A percentile compares a stretch with the other conserved stretches of the same genome.
These are phyloP conservation scores for Neocloeon triangulifer DNA, from an alignment of 1,140 invertebrate genomes.

Conservation along the genomic window DNA sequence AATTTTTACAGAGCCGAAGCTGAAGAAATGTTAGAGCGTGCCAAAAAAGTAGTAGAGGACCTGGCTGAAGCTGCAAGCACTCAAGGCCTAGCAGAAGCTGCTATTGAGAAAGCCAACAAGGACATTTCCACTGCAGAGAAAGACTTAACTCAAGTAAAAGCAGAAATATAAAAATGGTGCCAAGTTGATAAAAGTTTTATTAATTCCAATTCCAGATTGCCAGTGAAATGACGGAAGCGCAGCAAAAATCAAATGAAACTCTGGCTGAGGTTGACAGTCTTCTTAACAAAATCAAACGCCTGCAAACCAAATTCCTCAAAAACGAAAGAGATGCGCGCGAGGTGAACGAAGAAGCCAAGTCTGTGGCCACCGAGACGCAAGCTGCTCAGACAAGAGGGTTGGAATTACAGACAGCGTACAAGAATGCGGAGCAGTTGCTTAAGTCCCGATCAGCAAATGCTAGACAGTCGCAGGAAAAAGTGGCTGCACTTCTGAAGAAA, in stretches of 20 bases:
- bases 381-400: constrained; percentile 25
- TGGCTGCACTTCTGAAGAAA: constrained; percentile 42
- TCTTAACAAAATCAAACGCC: constrained; percentile 34
- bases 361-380: constrained; percentile 28
- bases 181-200: background rate
- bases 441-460: constrained; percentile 34
- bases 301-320: constrained; percentile 51
- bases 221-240: constrained; percentile 45
- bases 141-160: constrained; percentile 36
- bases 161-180: background rate
- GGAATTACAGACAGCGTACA: constrained; percentile 29
- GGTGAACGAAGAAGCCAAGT: constrained; percentile 26
- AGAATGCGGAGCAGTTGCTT: constrained; percentile 29
- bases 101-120: constrained; percentile 54
- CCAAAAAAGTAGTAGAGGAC: constrained; percentile 28
- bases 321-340: constrained; percentile 40
- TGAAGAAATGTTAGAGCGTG: constrained; percentile 25
- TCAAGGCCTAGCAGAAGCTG: constrained; percentile 49
- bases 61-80: constrained; percentile 45
- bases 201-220: constrained; percentile 23
- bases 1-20: constrained; percentile 20
- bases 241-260: constrained; percentile 46
- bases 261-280: constrained; percentile 39
- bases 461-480: constrained; percentile 39
- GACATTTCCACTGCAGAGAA: constrained; percentile 53